phyloP scores from a whole-genome alignment of 2,113 vertebrate species.

The Larimichthys crocea region DNA sequence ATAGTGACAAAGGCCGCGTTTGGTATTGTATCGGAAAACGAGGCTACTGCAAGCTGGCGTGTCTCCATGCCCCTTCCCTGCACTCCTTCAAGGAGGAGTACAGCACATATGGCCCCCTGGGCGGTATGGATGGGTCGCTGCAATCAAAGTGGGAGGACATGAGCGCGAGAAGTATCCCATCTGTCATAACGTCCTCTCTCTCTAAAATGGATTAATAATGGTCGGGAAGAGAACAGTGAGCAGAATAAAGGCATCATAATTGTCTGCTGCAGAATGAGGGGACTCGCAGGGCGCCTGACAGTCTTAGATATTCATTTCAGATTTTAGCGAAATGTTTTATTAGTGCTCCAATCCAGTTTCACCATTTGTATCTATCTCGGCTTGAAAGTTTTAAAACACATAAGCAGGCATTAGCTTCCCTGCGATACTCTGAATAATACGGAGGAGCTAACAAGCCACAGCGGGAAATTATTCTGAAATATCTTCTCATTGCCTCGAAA shows the following conservation, averaged over 20 bases:
- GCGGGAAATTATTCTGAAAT: neutral
- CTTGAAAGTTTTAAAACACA: conserved; percentile 6
- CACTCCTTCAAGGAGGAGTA: conserved; percentile 70
- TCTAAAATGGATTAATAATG: conserved; percentile 69
- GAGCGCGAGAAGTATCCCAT: conserved; percentile 73
- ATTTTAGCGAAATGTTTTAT: neutral
- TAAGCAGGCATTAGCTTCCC: neutral
- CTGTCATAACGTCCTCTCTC: conserved; percentile 72
- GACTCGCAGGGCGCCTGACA: neutral
- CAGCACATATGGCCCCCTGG: conserved; percentile 81
- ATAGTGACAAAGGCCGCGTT: conserved; percentile 7
- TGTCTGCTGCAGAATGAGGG: conserved; percentile 16
- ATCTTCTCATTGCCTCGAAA: neutral
- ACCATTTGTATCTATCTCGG: neutral
- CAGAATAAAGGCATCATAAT: conserved; percentile 54
- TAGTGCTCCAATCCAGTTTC: neutral
- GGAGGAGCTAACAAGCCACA: neutral
- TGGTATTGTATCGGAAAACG: conserved; percentile 41
- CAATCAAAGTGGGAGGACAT: conserved; percentile 66
- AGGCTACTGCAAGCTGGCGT: conserved; percentile 60
- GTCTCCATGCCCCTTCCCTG: conserved; percentile 66
- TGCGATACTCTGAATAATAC: neutral
- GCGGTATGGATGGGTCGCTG: conserved; percentile 73
- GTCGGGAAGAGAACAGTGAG: conserved; percentile 38
- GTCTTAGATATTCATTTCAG: conserved; percentile 10